These are phyloP conservation scores for Atrina japonica DNA, from an alignment of 2,888 invertebrate genomes.

Conservation along the genomic window DNA sequence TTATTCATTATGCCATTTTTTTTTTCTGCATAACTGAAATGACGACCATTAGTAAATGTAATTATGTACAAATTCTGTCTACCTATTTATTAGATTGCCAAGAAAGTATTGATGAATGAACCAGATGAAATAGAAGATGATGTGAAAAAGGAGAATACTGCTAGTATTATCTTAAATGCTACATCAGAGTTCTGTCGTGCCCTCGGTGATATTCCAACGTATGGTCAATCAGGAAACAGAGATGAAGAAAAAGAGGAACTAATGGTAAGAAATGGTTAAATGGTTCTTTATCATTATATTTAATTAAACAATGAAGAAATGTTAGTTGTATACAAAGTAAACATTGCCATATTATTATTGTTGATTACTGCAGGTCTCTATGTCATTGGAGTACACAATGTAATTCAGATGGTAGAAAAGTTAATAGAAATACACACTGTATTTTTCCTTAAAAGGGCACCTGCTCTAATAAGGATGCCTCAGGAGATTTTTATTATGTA, in stretches of 20 bases:
- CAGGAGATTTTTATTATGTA: too few relatives aligned
- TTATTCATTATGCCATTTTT: background rate
- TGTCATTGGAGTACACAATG: too few relatives aligned
- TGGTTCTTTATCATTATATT: too few relatives aligned
- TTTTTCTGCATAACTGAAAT: background rate
- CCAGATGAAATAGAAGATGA: constrained; percentile 43
- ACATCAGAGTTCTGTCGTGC: constrained; percentile 98
- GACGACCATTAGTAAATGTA: too few relatives aligned
- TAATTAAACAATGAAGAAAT: too few relatives aligned
- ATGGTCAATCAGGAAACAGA: constrained; percentile 94
- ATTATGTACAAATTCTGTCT: too few relatives aligned
- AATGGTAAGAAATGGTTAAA: too few relatives aligned
- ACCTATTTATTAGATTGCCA: constrained; percentile 48
- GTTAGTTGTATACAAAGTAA: background rate
- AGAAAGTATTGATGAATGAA: constrained; percentile 36
- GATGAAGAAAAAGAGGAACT: constrained; percentile 89
- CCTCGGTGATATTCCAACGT: constrained; percentile 96
- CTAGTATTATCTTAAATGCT: constrained; percentile 90
- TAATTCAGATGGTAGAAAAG: too few relatives aligned
- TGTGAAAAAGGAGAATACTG: constrained; percentile 28
- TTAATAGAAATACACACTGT: too few relatives aligned
- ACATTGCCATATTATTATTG: background rate
- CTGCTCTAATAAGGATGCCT: too few relatives aligned
- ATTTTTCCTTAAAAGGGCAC: too few relatives aligned
- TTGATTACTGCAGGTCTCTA: too few relatives aligned